Percentiles rank a stretch among this genome's conserved stretches.
Conservation (phyloP, 2,797 vertebrate species). For the Takifugu ocellatus region DNA sequence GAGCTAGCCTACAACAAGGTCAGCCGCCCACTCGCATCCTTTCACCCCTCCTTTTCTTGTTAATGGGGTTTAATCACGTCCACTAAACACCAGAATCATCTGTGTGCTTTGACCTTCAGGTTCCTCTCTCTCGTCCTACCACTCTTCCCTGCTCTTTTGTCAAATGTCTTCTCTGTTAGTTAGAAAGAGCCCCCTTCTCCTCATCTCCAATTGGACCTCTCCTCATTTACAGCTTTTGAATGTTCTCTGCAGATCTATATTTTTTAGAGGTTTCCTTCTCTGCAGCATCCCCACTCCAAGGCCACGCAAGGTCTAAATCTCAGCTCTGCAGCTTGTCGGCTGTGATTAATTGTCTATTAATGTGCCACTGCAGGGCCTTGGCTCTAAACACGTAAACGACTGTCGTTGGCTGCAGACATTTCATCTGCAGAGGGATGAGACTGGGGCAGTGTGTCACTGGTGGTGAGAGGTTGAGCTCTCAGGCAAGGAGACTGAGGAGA, state of each 20-base stretch:
- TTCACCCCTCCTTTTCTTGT: conserved; percentile 52
- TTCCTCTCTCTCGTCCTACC: conserved; percentile 24
- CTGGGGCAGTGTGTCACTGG: conserved; percentile 62
- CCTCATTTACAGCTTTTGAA: too few relatives aligned
- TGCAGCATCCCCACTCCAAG: conserved; percentile 9
- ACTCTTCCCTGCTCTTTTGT: conserved; percentile 1
- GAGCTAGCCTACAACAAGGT: conserved; percentile 70
- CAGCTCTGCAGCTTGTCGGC: conserved; percentile 37
- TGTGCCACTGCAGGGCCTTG: conserved; percentile 51
- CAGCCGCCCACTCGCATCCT: conserved; percentile 59
- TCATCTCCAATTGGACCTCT: not conserved
- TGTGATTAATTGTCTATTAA: conserved; percentile 37
- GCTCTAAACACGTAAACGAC: conserved; percentile 45
- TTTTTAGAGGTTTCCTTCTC: too few relatives aligned
- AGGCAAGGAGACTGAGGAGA: conserved; percentile 57
- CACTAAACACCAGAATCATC: conserved; percentile 39
- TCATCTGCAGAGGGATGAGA: conserved; percentile 42
- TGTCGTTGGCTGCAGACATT: conserved; percentile 54
- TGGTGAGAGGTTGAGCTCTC: conserved; percentile 58
- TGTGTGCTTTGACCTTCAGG: conserved; percentile 67
- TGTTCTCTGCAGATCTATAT: too few relatives aligned
- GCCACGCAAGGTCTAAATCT: conserved; percentile 44
- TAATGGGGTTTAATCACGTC: conserved; percentile 57
- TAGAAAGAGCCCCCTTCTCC: not conserved
- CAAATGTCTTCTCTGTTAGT: not conserved